Evolutionary conservation across 1,140 invertebrate genomes (phyloP).

Genomic region (Lucilia cuprina): DNA sequence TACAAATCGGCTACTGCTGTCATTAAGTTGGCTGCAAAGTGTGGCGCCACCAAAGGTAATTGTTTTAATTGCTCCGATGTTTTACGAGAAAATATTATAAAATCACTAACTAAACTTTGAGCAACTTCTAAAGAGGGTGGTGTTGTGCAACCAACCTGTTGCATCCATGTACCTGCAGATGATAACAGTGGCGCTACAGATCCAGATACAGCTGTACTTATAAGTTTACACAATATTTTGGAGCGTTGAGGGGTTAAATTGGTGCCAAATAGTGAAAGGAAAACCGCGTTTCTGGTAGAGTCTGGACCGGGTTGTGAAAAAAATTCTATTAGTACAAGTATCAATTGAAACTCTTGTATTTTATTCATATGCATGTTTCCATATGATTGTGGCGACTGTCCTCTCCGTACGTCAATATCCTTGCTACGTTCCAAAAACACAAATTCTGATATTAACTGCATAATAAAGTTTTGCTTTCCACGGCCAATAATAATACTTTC

Average conservation of each 20-base stretch:
- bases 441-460: slow-evolving; percentile 83
- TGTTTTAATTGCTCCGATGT: slow-evolving; percentile 71
- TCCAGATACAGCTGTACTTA: slow-evolving; percentile 78
- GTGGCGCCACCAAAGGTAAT: slow-evolving; percentile 74
- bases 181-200: slow-evolving; percentile 74
- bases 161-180: slow-evolving; percentile 83
- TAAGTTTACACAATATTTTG: slow-evolving; percentile 77
- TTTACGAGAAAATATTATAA: slow-evolving; percentile 75
- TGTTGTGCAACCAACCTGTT: slow-evolving; percentile 82
- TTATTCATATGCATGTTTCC: slow-evolving; percentile 65
- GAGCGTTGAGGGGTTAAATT: slow-evolving; percentile 72
- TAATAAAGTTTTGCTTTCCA: slow-evolving; percentile 65
- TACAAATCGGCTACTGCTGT: slow-evolving; percentile 83
- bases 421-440: slow-evolving; percentile 78
- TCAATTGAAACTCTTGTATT: slow-evolving; percentile 77
- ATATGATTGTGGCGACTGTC: slow-evolving; percentile 65
- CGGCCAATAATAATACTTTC: slow-evolving; percentile 51
- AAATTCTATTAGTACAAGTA: slow-evolving; percentile 78
- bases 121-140: slow-evolving; percentile 73
- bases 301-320: slow-evolving; percentile 74
- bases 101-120: slow-evolving; percentile 78
- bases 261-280: slow-evolving; percentile 78
- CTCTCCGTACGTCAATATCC: slow-evolving; percentile 28
- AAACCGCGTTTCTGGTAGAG: slow-evolving; percentile 79
- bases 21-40: slow-evolving; percentile 78